Base-by-base conservation (phyloP, 2,113 vertebrate species). In the Callionymus lyra region DNA sequence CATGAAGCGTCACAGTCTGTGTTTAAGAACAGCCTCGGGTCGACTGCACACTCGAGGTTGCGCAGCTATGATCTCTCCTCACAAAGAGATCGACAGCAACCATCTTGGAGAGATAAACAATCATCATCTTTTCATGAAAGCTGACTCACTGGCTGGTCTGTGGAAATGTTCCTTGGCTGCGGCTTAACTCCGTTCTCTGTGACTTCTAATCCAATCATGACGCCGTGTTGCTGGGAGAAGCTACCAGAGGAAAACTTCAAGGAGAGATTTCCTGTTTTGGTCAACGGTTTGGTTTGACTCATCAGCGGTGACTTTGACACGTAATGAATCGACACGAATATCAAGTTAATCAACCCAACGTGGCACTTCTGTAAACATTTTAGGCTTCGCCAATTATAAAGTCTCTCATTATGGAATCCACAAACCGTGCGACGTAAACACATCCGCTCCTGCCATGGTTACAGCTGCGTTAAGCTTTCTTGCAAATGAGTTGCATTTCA, bases 51-150 rank as follows among this genome's bases (percentile, higher is more conserved):
- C 64, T 65, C 45, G 65, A 65, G 65, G 70, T 64, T 63, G 54
- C 65, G 41, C 57, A 53, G 43, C 47, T 56, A 53, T 51, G 12
- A 65, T 66, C 50, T 39, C 34, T 45, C 31, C 53, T 56, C 63
- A 65, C 62, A 72, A 63, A 79, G 64, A 59, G 64, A 70, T 55
- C 69, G 64, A 55, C 63, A 68, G 67, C 64, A 44, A 53, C 66
- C 69, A 68, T 77, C 58, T 70, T 61, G 56, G 56, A 62, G 52
- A 56, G 53, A 70, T 61, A 68, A 75, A 74, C 55, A 65, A 38
- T 47, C 31, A 53, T 63, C 48, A 47, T 60, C 52, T 53, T 32
- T 53, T 51, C 68, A 50, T 44, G 53, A 57, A 68, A 62, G 59
- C 49, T 59, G 50, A 50, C 66, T 68, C 68, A 72, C 56, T 73